Evolutionary conservation across 2,888 invertebrate species (phyloP).

Genomic region (Apoda limacodes): DNA sequence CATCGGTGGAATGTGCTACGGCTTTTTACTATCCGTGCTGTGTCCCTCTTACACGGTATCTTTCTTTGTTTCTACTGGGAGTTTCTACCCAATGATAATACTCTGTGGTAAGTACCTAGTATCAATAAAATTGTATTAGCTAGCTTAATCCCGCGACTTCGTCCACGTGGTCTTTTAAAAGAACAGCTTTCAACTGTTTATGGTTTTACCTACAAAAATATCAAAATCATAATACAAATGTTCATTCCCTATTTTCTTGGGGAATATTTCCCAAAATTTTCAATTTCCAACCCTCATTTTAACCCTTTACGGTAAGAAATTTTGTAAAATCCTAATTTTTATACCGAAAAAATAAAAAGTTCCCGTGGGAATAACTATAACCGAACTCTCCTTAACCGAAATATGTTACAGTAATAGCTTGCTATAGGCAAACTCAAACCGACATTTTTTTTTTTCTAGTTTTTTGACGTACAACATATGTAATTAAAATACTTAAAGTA

Average conservation of each 20-base stretch:
- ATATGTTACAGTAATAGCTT: too few relatives aligned
- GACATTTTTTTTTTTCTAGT: too few relatives aligned
- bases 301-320: not conserved
- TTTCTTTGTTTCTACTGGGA: slow-evolving; percentile 87
- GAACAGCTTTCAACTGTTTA: too few relatives aligned
- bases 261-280: not conserved
- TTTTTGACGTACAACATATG: too few relatives aligned
- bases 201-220: too few relatives aligned
- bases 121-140: slow-evolving; percentile 1
- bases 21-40: slow-evolving; percentile 84
- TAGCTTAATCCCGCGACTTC: not conserved
- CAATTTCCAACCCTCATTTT: not conserved
- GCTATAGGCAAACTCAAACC: too few relatives aligned
- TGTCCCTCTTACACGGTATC: slow-evolving; percentile 84
- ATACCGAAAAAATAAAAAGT: too few relatives aligned
- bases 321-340: not conserved
- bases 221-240: too few relatives aligned
- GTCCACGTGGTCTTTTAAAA: too few relatives aligned
- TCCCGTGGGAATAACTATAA: too few relatives aligned
- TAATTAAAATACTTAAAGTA: too few relatives aligned
- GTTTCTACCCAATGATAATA: slow-evolving; percentile 90
- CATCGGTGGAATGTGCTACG: slow-evolving; percentile 87
- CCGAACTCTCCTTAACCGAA: too few relatives aligned
- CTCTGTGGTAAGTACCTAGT: slow-evolving; percentile 77
- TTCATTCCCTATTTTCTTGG: not conserved